A percentile compares a stretch with the other conserved stretches of the same genome.
These are phyloP conservation scores for Gambusia affinis DNA, from an alignment of 2,113 vertebrate species.

Conservation along the genomic window DNA sequence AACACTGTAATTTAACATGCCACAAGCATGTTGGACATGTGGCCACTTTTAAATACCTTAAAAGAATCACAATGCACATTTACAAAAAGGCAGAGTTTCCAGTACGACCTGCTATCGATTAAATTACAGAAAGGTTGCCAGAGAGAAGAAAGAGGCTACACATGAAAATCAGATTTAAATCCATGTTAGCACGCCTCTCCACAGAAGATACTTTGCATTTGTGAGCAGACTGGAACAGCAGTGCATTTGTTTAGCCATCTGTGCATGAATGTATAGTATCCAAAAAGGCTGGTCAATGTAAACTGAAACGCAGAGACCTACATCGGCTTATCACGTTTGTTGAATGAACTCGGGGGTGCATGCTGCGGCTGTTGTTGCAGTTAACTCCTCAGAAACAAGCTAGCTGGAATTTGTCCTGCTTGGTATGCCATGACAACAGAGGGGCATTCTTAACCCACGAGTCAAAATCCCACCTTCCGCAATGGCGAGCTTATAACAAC, in stretches of 20 bases:
- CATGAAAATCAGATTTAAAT: constrained; percentile 38
- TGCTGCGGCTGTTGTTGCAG: too few species aligned
- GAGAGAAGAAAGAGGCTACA: background rate
- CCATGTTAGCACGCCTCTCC: background rate
- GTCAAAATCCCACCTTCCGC: constrained; percentile 20
- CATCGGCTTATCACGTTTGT: background rate
- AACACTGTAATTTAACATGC: constrained; percentile 33
- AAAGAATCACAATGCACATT: constrained; percentile 18
- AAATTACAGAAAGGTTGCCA: background rate
- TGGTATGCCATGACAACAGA: constrained; percentile 18
- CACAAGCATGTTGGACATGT: constrained; percentile 42
- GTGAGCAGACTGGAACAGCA: background rate
- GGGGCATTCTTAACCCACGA: constrained; percentile 19
- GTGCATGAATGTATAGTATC: background rate
- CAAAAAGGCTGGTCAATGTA: constrained; percentile 1
- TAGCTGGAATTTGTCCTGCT: constrained; percentile 5
- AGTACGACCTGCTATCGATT: background rate
- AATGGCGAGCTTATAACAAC: constrained; percentile 20
- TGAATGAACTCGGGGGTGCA: constrained; percentile 1
- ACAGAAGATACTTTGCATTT: constrained; percentile 34
- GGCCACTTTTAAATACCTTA: constrained; percentile 30
- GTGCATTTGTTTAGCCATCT: constrained; percentile 23
- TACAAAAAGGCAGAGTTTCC: constrained; percentile 14
- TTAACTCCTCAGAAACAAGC: background rate
- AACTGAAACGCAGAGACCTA: constrained; percentile 1